phyloP scores from a whole-genome alignment of 2,888 invertebrate genomes.

The Pharmacophagus antenor region DNA sequence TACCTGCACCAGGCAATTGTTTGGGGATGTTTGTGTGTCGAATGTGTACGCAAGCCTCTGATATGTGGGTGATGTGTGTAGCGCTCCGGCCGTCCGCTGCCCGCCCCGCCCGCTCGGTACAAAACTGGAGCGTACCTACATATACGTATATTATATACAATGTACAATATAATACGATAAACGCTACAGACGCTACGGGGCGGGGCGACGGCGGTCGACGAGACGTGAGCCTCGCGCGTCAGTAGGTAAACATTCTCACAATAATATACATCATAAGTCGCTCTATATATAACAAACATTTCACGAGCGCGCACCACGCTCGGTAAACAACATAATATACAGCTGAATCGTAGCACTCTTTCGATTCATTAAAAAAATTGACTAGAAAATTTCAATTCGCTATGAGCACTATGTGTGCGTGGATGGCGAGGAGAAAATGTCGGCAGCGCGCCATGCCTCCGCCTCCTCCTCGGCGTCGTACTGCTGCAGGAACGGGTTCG shows the following conservation, averaged over 20 bases:
- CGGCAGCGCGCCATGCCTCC: conserved; percentile 72
- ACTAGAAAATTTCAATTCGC: conserved; percentile 79
- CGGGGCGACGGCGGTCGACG: conserved; percentile 61
- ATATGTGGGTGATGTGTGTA: conserved; percentile 79
- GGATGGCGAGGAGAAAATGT: conserved; percentile 72
- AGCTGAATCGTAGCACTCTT: conserved; percentile 75
- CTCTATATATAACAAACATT: conserved; percentile 75
- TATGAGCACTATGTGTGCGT: conserved; percentile 75
- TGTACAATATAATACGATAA: conserved; percentile 74
- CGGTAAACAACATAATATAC: conserved; percentile 74
- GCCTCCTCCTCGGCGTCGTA: conserved; percentile 76
- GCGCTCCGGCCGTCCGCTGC: conserved; percentile 59
- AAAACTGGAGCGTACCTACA: conserved; percentile 71
- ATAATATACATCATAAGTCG: conserved; percentile 77
- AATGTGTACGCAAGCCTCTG: conserved; percentile 70
- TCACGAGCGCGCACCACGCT: conserved; percentile 71
- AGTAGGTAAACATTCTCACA: conserved; percentile 73
- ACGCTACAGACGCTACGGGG: conserved; percentile 66
- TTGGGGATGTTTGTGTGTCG: conserved; percentile 44
- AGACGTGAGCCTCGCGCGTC: conserved; percentile 61
- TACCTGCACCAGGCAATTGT: conserved; percentile 7
- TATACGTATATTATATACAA: conserved; percentile 77
- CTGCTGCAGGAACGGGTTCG: conserved; percentile 83
- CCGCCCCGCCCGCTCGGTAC: conserved; percentile 61
- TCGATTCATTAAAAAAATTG: conserved; percentile 79